Base-by-base conservation (phyloP, 2,797 vertebrate species). In the Intellagama lesueurii region DNA sequence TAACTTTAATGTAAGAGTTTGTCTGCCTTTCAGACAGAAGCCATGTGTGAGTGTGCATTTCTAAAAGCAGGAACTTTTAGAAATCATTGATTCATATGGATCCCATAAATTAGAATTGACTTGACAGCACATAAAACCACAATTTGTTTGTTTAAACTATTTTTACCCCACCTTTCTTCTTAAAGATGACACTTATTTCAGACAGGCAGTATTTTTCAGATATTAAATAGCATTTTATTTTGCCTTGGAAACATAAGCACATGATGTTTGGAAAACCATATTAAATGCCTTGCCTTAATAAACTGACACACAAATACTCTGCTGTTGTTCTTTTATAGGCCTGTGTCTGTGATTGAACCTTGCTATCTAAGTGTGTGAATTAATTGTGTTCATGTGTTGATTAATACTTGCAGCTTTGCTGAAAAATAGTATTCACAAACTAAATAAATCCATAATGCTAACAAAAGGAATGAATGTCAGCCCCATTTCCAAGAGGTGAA, bases 401-500 rank as follows among this genome's bases (percentile, higher is more conserved):
- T 87, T 87, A 32, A 69, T 87, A 49, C 40, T 87, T 87, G 47
- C 76, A 69, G 64, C 66, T 22, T 19, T 87, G 30, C 30, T 80
- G 76, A 86, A 64, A 30, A 64, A 12, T 76, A 40, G 24, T 64
- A 3, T 49, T 78, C 16, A 86, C 64, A 68, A 78, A 69, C 35
- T 56, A 52, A 68, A 66, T 66, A 78, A 86, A 78, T 78, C 35
- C n/a, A 75, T 66, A 56, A 30, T 76, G 49, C 7, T 85, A 85
- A 76, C 56, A 66, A 77, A 86, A 52, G 47, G 26, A 78, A 79
- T 86, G 81, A 66, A 8, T 83, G 24, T 19, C 87, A 72, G 5
- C 56, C 4, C 82, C 85, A 11, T n/a, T 91, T 40, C 90, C 86
- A 86, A 83, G 22, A 69, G 72, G 66, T 85, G 49, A 80, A 76